These are phyloP conservation scores for Acrossocheilus fasciatus DNA, from an alignment of 2,797 vertebrate species.

Conservation along the genomic window DNA sequence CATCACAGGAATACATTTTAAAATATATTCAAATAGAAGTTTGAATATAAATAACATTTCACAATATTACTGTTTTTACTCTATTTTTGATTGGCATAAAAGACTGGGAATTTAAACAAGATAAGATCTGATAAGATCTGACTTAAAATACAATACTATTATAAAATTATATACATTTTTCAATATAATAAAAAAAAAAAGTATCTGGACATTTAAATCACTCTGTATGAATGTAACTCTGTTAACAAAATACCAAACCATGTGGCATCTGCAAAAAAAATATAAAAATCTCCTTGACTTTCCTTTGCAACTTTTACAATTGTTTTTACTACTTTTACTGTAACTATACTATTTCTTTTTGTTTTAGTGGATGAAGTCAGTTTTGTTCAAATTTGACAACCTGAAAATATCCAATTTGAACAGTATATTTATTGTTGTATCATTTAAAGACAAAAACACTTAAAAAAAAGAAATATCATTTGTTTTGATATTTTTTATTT, in stretches of 20 bases:
- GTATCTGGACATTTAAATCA: not conserved
- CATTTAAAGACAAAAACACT: not conserved
- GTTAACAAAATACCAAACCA: not conserved
- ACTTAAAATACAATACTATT: not conserved
- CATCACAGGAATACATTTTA: too few species aligned
- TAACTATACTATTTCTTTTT: too few species aligned
- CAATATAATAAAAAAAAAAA: not conserved
- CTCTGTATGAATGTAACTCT: not conserved
- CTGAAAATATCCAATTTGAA: not conserved
- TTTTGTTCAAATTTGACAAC: not conserved
- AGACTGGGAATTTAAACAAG: too few species aligned
- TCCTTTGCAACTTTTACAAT: not conserved
- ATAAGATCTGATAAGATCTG: not conserved
- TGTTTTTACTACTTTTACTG: not conserved
- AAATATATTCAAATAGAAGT: too few species aligned
- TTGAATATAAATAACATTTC: too few species aligned
- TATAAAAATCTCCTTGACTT: not conserved
- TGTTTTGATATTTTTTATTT: not conserved
- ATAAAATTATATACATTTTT: too few species aligned
- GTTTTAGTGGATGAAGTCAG: not conserved
- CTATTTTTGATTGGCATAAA: too few species aligned
- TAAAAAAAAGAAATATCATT: not conserved
- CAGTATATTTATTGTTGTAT: not conserved
- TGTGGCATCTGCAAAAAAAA: not conserved
- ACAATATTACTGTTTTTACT: too few species aligned